A percentile compares a stretch with the other conserved stretches of the same genome.
phyloP scores from a whole-genome alignment of 2,888 invertebrate species.

The Megastigmus dorsalis region DNA sequence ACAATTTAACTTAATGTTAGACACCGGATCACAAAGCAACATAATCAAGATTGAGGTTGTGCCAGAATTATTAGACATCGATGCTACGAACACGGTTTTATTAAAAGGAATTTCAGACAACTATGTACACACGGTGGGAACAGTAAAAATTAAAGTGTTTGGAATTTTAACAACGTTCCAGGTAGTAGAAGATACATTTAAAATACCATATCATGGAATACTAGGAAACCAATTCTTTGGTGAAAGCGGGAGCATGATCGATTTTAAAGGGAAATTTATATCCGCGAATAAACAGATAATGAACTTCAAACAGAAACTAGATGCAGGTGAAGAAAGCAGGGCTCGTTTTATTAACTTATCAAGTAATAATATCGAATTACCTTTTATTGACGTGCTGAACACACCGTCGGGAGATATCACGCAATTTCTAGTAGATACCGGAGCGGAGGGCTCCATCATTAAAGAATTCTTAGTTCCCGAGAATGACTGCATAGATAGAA shows the following conservation, averaged over 20 bases:
- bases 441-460: neutral
- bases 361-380: no score
- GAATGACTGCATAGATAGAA: neutral
- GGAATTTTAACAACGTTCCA: no score
- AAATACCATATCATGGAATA: neutral
- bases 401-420: neutral
- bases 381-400: neutral
- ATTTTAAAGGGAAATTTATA: neutral
- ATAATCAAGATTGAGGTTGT: neutral
- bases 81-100: no score
- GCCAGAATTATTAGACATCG: no score
- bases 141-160: no score
- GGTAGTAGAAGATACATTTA: no score
- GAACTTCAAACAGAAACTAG: no score
- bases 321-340: no score
- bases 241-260: neutral
- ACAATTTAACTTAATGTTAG: neutral
- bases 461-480: neutral
- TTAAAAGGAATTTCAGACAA: no score
- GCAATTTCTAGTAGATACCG: slow-evolving; percentile 4
- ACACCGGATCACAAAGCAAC: neutral
- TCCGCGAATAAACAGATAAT: no score
- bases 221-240: neutral
- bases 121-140: no score
- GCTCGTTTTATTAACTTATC: no score